Evolutionary conservation across 2,888 invertebrate genomes (phyloP), one percentile per base, ranked within the genome.

Genomic region (Clivina fossor): DNA sequence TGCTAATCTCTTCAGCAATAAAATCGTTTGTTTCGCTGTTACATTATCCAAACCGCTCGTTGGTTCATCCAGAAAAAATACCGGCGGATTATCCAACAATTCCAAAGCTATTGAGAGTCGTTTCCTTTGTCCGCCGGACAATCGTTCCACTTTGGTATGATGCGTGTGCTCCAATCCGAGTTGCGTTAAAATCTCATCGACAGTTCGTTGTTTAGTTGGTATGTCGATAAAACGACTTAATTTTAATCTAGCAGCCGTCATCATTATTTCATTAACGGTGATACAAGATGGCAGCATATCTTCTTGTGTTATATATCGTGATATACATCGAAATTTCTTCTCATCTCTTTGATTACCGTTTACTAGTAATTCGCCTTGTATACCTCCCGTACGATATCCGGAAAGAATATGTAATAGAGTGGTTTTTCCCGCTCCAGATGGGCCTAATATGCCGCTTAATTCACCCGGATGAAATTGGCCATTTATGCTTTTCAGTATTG

Each of bases 61-160:
- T 0, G 90, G 90, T 71, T 90, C 90, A 68, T 90, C 90, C 63
- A 90, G 78, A 71, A 90, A 90, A 76, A 91, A 87, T 15, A 90
- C 82, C 16, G 88, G 88, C 0, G 90, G 91, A 71, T 91, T 90
- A 70, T 89, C 89, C 49, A 92, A 86, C 62, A 91, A 74, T 69
- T 92, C 91, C 58, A 90, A 71, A 1, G 90, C 91, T 62, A 91
- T 88, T 7, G 90, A 88, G 59, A 92, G 78, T 58, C 84, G 75
- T 70, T 90, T 91, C 60, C 86, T 81, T 73, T 91, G 90, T 1
- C 91, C 91, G 18, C 91, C 91, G 13, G 90, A 90, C 24, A 85
- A 69, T 53, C 76, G 76, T 22, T 74, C 75, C 0, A n/a, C n/a
- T n/a, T n/a, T n/a, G n/a, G n/a, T n/a, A n/a, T n/a, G n/a, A 82